Percentiles rank a stretch among this genome's conserved stretches.
phyloP scores from a whole-genome alignment of 2,113 vertebrate genomes.

The Channa argus region DNA sequence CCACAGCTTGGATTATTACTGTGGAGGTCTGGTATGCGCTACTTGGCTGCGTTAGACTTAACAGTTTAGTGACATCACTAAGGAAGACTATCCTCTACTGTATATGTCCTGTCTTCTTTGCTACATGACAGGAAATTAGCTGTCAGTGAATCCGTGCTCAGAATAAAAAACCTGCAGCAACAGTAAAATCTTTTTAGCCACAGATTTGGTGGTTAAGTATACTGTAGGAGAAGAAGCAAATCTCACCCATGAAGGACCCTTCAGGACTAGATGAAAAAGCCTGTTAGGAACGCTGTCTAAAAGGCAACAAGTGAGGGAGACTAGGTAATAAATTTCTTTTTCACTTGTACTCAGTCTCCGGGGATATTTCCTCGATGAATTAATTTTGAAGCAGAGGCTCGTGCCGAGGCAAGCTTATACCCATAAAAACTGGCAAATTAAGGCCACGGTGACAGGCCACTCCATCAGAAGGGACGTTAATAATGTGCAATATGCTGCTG shows the following conservation, averaged over 20 bases:
- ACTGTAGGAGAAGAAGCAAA: conserved; percentile 36
- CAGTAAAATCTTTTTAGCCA: conserved; percentile 10
- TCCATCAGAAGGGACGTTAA: conserved; percentile 79
- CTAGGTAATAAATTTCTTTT: conserved; percentile 73
- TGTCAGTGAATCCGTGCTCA: conserved; percentile 1
- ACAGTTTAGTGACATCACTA: conserved; percentile 60
- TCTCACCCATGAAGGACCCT: conserved; percentile 58
- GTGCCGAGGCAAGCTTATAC: conserved; percentile 70
- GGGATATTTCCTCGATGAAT: conserved; percentile 77
- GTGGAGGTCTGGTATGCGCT: conserved; percentile 68
- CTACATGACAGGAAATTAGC: conserved; percentile 16
- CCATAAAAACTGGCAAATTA: conserved; percentile 83
- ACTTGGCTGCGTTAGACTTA: conserved; percentile 39
- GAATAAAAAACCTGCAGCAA: conserved; percentile 29
- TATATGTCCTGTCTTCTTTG: conserved; percentile 21
- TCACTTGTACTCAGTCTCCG: conserved; percentile 51
- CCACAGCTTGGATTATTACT: conserved; percentile 64
- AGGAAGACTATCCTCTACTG: conserved; percentile 36
- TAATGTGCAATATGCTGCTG: conserved; percentile 75
- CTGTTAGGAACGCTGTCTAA: conserved; percentile 75
- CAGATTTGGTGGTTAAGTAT: conserved; percentile 37
- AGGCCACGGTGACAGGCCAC: conserved; percentile 73
- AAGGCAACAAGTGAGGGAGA: conserved; percentile 69
- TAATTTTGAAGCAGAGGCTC: conserved; percentile 74
- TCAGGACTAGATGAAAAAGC: conserved; percentile 71